Base-by-base conservation (phyloP, 2,888 invertebrate genomes). In the Endotricha flammealis region DNA sequence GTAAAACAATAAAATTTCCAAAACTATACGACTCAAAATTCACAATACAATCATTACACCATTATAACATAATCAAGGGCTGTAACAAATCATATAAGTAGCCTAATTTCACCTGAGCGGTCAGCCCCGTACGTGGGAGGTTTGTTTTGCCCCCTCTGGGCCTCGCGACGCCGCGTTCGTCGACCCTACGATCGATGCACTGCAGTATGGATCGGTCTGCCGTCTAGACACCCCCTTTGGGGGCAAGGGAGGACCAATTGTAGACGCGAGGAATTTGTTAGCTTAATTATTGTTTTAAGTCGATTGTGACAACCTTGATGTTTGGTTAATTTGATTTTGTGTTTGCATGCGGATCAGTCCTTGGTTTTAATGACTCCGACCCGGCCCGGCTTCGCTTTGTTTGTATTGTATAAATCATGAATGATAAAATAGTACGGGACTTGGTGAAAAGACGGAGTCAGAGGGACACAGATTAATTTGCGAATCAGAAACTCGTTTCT, bases 201-300 rank as follows among this genome's bases (percentile, higher is more conserved):
- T 75, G 81, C 82, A 76, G 77, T 81, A 82, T 83, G 60, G 85
- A 83, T 82, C 82, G 77, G 80, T 77, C 76, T 75, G 66, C 59
- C 71, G 85, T 85, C 85, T 85, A 85, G 85, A 85, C 83, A 64
- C 55, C 38, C 61, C 57, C 53, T 53, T 42, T 38, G 41, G 39
- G 46, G 50, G 49, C 45, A 46, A 44, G 52, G 46, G 55, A 48
- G 55, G 57, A 48, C 63, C 54, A 57, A 62, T 64, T 60, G 61
- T 67, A 64, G 66, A 71, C 60, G 66, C 68, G 64, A 63, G 57
- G 58, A 64, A 68, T 69, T 64, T 65, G 60, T 50, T 48, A 41
- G 53, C 59, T 68, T 69, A 66, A 73, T 75, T 67, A 69, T 70
- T 69, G 64, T 64, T 67, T 59, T 57, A 57, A 53, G 53, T 59